Evolutionary conservation across 1,140 invertebrate genomes (phyloP), one percentile per base, ranked within the genome.

Genomic region (Drosophila nebulosa): DNA sequence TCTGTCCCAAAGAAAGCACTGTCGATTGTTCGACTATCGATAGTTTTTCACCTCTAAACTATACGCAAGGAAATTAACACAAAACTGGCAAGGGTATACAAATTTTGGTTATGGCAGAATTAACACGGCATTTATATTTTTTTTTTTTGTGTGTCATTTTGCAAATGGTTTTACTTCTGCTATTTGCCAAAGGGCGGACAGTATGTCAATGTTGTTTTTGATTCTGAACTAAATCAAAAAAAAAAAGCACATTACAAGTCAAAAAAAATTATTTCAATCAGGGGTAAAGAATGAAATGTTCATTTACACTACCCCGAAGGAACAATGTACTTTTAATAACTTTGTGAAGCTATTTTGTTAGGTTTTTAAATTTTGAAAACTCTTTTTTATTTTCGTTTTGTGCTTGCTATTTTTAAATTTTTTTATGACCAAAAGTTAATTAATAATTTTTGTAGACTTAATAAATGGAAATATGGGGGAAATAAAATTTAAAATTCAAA

Each of bases 401-500:
- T 46, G 7, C 7, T 21, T 46, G 7, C 3, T 21, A 46, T 14
- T 46, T 16, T 14, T 1, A 18, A 18, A 24, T 26, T 73, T 53
- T 66, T 74, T 60, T 60, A 74, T 74, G 56, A 12, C 30, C 30
- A 12, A 32, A 32, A 62, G 50, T 75, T 75, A 75, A 75, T 75
- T 75, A 63, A 69, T 74, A 68, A 69, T 75, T 75, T 63, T n/a
- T 74, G 74, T 74, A 10, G 30, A 7, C 18, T 12, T 46, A 18
- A 21, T 10, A 46, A 21, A 46, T 21, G 9, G 3, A 16, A 6
- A 18, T 32, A 24, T 24, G 24, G 2, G 60, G 18, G 35, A 68
- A 57, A 69, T 36, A 70, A 78, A 69, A 27, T 88, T 79, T 76
- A 78, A 88, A 78, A 78, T 74, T 74, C 63, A 74, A 88, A 86